Evolutionary conservation across 2,888 invertebrate genomes (phyloP).

Genomic region (Erebia ligea): DNA sequence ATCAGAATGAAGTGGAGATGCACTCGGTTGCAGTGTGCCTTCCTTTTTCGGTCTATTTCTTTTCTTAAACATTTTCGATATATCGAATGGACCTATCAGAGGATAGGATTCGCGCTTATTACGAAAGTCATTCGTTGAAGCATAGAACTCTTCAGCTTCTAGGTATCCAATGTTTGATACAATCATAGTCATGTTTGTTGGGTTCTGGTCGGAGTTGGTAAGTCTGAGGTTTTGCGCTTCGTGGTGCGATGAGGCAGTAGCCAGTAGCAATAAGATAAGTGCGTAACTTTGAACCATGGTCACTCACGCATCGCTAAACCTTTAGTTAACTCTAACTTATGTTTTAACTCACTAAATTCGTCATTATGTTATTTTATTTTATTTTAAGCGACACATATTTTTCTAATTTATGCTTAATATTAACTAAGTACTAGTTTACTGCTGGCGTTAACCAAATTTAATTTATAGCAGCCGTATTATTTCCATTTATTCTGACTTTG

Average conservation of each 20-base stretch:
- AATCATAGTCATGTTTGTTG: slow-evolving; percentile 23
- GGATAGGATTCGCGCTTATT: slow-evolving; percentile 56
- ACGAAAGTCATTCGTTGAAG: slow-evolving; percentile 32
- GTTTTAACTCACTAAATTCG: slow-evolving; percentile 2
- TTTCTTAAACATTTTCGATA: slow-evolving; percentile 63
- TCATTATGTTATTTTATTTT: background rate
- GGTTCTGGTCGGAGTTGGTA: slow-evolving; percentile 9
- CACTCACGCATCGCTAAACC: slow-evolving; percentile 26
- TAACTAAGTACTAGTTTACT: too few relatives aligned
- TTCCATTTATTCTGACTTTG: background rate
- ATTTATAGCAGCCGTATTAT: background rate
- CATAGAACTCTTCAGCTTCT: slow-evolving; percentile 34
- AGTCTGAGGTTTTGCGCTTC: slow-evolving; percentile 19
- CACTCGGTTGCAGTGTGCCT: slow-evolving; percentile 46
- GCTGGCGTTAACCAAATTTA: background rate
- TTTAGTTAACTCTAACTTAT: background rate
- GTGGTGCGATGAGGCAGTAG: slow-evolving; percentile 31
- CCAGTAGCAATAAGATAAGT: slow-evolving; percentile 36
- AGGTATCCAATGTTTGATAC: slow-evolving; percentile 21
- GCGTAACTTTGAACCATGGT: slow-evolving; percentile 39
- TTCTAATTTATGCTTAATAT: too few relatives aligned
- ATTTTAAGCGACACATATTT: background rate
- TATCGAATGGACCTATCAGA: slow-evolving; percentile 67
- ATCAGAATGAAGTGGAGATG: slow-evolving; percentile 49
- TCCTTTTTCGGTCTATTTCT: slow-evolving; percentile 49